Evolutionary conservation across 1,140 invertebrate species (phyloP), one percentile per base, ranked within the genome.

Genomic region (Leptinotarsa texana): DNA sequence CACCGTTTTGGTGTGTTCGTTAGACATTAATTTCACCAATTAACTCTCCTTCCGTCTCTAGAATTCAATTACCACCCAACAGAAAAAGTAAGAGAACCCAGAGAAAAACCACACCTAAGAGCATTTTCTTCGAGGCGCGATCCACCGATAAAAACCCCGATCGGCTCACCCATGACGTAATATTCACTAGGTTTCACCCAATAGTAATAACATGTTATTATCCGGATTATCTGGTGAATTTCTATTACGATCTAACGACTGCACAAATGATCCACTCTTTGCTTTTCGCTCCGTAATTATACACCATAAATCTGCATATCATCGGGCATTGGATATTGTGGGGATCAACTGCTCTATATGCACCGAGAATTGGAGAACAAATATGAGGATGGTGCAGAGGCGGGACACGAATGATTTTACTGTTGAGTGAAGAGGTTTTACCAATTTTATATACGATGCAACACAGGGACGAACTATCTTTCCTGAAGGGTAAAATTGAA

Each of bases 201-300:
- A 57, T 57, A 57, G 51, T 57, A 57, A 57, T 57, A 57, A 57
- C 51, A 57, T 57, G 51, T 57, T 17, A 57, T 57, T 57, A 57
- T 57, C 51, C 6, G 51, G 51, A 57, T 57, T 57, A 57, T 57
- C 51, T 57, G 51, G 51, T 57, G 51, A 17, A 57, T 17, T 57
- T 57, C 51, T 57, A 57, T 57, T 57, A 57, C 51, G 51, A 57
- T 57, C 51, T 57, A 57, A 57, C 51, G 17, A 57, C 51, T 57
- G 51, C 51, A 57, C 51, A 57, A 57, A 57, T 57, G 51, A 57
- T 57, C 51, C 3, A 57, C 51, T 57, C 51, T 57, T 57, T 57
- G 51, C 51, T 57, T 57, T 57, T 57, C n/a, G 51, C 51, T 57
- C n/a, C 51, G 51, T 57, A n/a, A 57, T 57, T 57, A 57, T 18